A percentile compares a stretch with the other conserved stretches of the same genome.
Evolutionary conservation across 2,888 invertebrate species (phyloP).

Genomic region (Synanthedon vespiformis): DNA sequence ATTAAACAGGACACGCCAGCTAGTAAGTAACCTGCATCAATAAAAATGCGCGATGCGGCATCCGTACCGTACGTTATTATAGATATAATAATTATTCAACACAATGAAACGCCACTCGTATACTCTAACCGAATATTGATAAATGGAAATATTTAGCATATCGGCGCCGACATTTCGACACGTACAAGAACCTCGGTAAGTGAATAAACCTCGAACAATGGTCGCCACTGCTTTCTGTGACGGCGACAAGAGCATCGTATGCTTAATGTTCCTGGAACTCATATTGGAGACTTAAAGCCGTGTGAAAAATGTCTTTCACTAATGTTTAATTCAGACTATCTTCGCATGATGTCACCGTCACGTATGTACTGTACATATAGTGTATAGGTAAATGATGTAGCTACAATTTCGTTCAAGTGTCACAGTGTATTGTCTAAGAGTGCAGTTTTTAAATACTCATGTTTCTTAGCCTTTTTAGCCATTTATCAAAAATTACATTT

Average conservation of each 20-base stretch:
- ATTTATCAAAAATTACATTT: too few species aligned
- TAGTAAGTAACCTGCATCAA: too few species aligned
- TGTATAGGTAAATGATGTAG: too few species aligned
- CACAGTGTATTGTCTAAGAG: too few species aligned
- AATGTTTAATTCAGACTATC: background rate
- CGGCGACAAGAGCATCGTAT: slow-evolving; percentile 7
- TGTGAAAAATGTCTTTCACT: background rate
- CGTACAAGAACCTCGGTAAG: slow-evolving; percentile 28
- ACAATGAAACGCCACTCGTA: slow-evolving; percentile 16
- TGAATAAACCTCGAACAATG: slow-evolving; percentile 36
- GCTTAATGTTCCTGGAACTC: slow-evolving; percentile 37
- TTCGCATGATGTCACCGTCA: slow-evolving; percentile 4
- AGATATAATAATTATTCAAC: slow-evolving; percentile 16
- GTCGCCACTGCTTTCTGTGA: slow-evolving; percentile 15
- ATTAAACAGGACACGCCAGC: too few species aligned
- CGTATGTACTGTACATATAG: too few species aligned
- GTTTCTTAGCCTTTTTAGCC: too few species aligned
- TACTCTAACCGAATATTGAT: slow-evolving; percentile 18
- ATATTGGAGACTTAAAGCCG: slow-evolving; percentile 18
- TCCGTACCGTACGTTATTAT: background rate
- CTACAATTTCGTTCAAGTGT: background rate
- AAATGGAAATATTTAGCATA: slow-evolving; percentile 1
- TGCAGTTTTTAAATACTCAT: too few species aligned
- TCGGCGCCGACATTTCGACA: slow-evolving; percentile 26
- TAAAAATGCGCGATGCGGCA: background rate